phyloP scores from a whole-genome alignment of 2,113 vertebrate species.

The Percopsis transmontana region DNA sequence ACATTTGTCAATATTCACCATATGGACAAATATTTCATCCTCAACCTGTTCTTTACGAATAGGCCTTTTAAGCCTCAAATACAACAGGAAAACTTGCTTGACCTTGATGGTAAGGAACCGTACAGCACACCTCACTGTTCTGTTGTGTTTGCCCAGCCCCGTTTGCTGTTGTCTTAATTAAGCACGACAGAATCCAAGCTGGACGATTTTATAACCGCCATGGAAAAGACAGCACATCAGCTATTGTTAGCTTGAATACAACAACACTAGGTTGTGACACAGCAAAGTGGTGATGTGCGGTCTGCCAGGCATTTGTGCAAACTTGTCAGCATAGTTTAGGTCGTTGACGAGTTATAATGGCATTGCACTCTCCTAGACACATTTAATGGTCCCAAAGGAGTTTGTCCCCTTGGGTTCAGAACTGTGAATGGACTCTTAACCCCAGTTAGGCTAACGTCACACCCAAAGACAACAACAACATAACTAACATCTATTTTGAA shows the following conservation, averaged over 20 bases:
- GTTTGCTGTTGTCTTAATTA: constrained; percentile 44
- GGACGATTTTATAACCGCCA: constrained; percentile 42
- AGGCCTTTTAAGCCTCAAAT: constrained; percentile 38
- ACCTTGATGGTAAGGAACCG: constrained; percentile 42
- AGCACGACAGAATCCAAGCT: constrained; percentile 40
- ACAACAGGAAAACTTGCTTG: constrained; percentile 42
- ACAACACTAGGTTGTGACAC: constrained; percentile 22
- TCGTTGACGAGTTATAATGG: constrained; percentile 49
- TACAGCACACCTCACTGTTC: constrained; percentile 39
- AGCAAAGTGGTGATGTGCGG: constrained; percentile 45
- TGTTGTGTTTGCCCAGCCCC: constrained; percentile 19
- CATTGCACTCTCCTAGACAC: constrained; percentile 29
- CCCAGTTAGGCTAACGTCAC: neutral
- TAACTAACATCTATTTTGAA: too few species aligned
- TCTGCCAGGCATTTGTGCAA: constrained; percentile 47
- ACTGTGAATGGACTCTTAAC: constrained; percentile 14
- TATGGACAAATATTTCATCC: neutral
- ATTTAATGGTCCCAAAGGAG: constrained; percentile 28
- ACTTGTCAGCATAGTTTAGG: constrained; percentile 60
- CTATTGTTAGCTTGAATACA: constrained; percentile 41
- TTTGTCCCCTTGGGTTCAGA: constrained; percentile 21
- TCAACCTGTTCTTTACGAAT: too few species aligned
- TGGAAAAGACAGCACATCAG: constrained; percentile 26
- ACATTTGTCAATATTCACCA: constrained; percentile 42
- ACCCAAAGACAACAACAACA: neutral